phyloP scores from a whole-genome alignment of 1,140 invertebrate species.

The Brachionus asplanchnoidis region DNA sequence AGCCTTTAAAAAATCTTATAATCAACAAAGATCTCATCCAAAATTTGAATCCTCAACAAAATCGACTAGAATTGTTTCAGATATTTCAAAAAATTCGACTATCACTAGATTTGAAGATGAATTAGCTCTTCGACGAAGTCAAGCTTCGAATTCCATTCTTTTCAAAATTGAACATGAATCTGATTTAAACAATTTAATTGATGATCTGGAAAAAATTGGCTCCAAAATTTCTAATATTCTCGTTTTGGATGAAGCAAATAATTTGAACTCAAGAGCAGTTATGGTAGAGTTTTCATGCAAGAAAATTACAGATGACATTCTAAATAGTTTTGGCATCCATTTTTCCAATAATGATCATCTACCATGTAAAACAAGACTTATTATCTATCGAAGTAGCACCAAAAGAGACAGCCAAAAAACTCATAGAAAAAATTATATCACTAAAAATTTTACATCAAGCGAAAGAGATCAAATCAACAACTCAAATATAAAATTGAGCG shows the following conservation, averaged over 20 bases:
- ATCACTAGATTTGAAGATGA: slow-evolving; percentile 1
- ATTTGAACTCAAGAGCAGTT: background rate
- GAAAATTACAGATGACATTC: background rate
- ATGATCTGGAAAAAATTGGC: background rate
- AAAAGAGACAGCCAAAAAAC: background rate
- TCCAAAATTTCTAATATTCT: background rate
- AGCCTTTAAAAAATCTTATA: background rate
- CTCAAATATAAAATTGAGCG: background rate
- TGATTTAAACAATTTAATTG: background rate
- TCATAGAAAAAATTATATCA: background rate
- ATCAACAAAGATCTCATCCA: background rate
- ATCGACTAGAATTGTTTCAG: background rate
- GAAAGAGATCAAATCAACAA: slow-evolving; percentile 3
- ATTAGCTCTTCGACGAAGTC: background rate
- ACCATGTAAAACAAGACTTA: background rate
- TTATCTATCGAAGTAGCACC: background rate
- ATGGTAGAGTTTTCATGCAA: background rate
- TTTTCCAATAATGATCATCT: background rate
- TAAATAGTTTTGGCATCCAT: background rate
- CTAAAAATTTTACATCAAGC: background rate
- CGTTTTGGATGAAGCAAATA: background rate
- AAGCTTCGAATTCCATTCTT: slow-evolving; percentile 14
- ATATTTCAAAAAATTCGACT: background rate
- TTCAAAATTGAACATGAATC: slow-evolving; percentile 19
- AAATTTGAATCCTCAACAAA: background rate